Evolutionary conservation across 2,113 vertebrate species (phyloP), one percentile per base, ranked within the genome.

Genomic region (Rhinogobius similis): DNA sequence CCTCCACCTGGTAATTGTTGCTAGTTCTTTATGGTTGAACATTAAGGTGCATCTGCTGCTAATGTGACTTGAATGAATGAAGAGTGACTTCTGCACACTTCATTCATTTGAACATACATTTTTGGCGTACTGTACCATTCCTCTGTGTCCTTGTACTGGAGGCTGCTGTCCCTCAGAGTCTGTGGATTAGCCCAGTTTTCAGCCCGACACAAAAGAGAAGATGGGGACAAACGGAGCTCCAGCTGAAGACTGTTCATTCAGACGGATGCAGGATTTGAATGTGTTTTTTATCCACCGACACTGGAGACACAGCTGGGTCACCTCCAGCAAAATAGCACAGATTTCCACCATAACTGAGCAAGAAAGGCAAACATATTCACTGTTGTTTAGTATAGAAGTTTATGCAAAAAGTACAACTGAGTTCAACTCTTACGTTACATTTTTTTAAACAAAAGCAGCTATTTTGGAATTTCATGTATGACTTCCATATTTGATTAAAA

Each of bases 111-210:
- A 32, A n/a, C 5, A 39, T 9, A 32, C 10, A 18, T n/a, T 38
- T 62, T 36, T 21, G 59, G 10, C 29, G 10, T 27, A 56, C 53
- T 61, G 58, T 62, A 62, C n/a, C 4, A 8, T 63, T 38, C 44
- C 24, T 56, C 38, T 55, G 53, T 64, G 52, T 75, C 66, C 68
- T 73, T 73, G 68, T 46, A 46, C 55, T 20, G 58, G 20, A 26
- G 21, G 66, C 65, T 76, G 36, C 26, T 70, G 53, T 70, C 61
- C 77, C 67, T 68, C 65, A 72, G 50, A 75, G 69, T 74, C 24
- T 8, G 32, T 67, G 75, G 82, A 73, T 84, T 80, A 82, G 56
- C 72, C 79, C 50, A 82, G 70, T 78, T 87, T n/a, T 76, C 69
- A 48, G 27, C 27, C 43, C 18, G 8, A 79, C 75, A 82, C 72